Evolutionary conservation across 2,797 vertebrate species (phyloP), one percentile per base, ranked within the genome.

Genomic region (Helostoma temminkii): DNA sequence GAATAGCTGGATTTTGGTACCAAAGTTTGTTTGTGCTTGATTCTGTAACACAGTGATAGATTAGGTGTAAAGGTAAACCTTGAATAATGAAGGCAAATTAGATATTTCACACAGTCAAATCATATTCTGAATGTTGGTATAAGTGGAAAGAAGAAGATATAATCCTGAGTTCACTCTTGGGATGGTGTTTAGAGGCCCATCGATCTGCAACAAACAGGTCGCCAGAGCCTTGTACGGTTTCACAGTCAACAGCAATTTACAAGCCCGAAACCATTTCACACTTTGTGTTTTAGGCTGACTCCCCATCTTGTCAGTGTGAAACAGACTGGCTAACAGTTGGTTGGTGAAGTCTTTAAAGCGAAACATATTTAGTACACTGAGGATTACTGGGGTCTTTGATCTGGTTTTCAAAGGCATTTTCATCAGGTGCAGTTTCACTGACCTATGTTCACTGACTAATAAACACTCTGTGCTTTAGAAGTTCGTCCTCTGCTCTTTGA

Each of bases 251-350:
- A 75, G 71, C 37, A 62, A 49, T 89, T 63, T 77, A 50, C 71
- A 65, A 32, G 77, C 47, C 74, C 68, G 45, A 63, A 82, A 83
- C 72, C 66, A n/a, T 87, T 86, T 88, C 77, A 73, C 84, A 81
- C 82, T 14, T 59, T 72, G 58, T 56, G 54, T 85, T 89, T 82
- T 78, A 83, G 78, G 39, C 14, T 0, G 50, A 42, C 30, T 36
- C n/a, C n/a, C 59, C 32, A 4, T 54, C 58, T 54, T 70, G 30
- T 58, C 43, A 77, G 81, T 58, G 81, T 63, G 28, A 42, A 80
- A 46, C 73, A 71, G 75, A 65, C 66, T 24, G 57, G 26, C 22
- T 45, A 65, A 79, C 55, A 58, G 71, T 65, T 54, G 24, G 70
- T 10, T 53, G 58, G 22, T 18, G 28, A 34, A 53, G 62, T 28